Percentiles rank a stretch among this genome's conserved stretches.
Evolutionary conservation across 2,797 vertebrate species (phyloP).

Genomic region (Hyperoplus lanceolatus): DNA sequence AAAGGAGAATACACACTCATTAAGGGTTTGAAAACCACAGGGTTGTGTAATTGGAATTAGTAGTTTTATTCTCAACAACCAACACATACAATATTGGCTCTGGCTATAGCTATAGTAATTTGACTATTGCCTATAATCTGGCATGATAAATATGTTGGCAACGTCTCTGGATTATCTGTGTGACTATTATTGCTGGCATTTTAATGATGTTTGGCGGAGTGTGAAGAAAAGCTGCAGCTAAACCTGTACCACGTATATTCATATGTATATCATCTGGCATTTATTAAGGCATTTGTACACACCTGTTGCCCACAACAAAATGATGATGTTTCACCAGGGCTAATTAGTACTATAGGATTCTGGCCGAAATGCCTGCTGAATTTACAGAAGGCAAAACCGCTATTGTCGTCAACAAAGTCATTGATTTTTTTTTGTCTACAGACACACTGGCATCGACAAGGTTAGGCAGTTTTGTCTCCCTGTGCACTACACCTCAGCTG

Average conservation of each 20-base stretch:
- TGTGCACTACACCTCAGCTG: constrained; percentile 5
- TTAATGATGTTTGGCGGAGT: background rate
- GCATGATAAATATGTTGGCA: background rate
- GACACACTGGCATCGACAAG: background rate
- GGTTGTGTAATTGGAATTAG: background rate
- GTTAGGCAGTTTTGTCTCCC: constrained; percentile 5
- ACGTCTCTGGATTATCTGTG: background rate
- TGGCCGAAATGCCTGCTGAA: constrained; percentile 2
- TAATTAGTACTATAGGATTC: constrained; percentile 3
- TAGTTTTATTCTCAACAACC: background rate
- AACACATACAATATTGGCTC: background rate
- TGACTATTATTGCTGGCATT: background rate
- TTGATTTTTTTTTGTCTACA: constrained; percentile 26
- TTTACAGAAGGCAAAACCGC: constrained; percentile 23
- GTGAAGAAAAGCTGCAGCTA: background rate
- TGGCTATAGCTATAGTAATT: background rate
- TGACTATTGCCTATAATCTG: background rate
- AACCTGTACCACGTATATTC: constrained; percentile 6
- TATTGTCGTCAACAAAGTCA: constrained; percentile 5
- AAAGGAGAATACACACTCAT: background rate
- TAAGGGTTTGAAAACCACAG: background rate
- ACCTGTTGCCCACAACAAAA: constrained; percentile 21
- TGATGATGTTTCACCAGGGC: constrained; percentile 3
- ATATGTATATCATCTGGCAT: constrained; percentile 7
- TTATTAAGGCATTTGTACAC: constrained; percentile 12